Percentiles rank a stretch among this genome's conserved stretches.
These are phyloP conservation scores for Acrossocheilus wenchowensis DNA, from an alignment of 2,797 vertebrate genomes.

Conservation along the genomic window DNA sequence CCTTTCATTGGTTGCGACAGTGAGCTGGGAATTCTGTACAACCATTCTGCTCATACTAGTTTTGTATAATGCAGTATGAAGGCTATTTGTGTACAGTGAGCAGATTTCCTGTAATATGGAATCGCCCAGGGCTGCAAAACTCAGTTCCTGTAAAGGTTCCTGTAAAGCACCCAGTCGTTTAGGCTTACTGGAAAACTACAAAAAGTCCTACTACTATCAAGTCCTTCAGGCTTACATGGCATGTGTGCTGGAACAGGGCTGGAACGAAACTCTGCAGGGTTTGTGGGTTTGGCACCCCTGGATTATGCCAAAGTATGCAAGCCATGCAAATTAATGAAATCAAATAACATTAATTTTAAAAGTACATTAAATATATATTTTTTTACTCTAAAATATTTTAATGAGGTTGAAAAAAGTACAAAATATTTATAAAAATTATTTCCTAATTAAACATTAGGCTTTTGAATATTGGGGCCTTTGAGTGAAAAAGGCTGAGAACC, in stretches of 20 bases:
- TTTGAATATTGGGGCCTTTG: not conserved
- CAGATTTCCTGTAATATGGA: not conserved
- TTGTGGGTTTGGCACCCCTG: too few relatives aligned
- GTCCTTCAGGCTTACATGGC: not conserved
- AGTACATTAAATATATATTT: not conserved
- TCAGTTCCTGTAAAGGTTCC: not conserved
- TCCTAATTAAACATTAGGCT: not conserved
- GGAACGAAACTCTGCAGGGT: not conserved
- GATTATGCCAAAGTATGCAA: not conserved
- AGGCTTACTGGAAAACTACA: not conserved
- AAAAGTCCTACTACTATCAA: not conserved
- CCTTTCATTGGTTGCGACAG: slow-evolving; percentile 22
- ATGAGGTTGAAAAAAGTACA: not conserved
- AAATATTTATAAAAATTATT: not conserved
- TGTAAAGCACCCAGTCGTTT: not conserved
- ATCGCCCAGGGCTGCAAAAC: not conserved
- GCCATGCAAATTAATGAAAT: not conserved
- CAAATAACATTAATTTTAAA: not conserved
- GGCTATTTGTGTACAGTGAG: not conserved
- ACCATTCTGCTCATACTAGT: not conserved
- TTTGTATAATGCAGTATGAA: not conserved
- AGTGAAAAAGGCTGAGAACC: not conserved
- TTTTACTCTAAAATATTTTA: not conserved
- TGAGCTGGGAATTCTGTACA: not conserved
- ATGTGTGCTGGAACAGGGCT: not conserved